A percentile compares a stretch with the other conserved stretches of the same genome.
These are phyloP conservation scores for Sebastes schlegelii DNA, from an alignment of 2,113 vertebrate species.

Conservation along the genomic window DNA sequence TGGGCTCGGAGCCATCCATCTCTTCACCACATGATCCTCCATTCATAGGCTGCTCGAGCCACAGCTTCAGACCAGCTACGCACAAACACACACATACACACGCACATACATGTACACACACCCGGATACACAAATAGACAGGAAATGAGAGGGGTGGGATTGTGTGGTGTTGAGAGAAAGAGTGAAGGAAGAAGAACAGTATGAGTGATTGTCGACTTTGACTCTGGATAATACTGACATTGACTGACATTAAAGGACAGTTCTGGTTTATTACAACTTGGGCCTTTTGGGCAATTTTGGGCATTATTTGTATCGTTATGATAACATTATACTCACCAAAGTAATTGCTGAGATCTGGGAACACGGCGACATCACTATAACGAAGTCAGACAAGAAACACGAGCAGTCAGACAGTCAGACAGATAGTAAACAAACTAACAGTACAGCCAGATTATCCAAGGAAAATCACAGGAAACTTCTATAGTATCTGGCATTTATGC, in stretches of 20 bases:
- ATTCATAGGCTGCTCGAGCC: constrained; percentile 86
- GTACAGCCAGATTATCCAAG: constrained; percentile 13
- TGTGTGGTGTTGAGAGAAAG: constrained; percentile 47
- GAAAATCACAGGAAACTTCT: neutral
- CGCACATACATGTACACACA: constrained; percentile 11
- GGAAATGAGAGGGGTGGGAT: constrained; percentile 65
- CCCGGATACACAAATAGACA: constrained; percentile 25
- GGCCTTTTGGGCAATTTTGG: neutral
- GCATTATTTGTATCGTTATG: constrained; percentile 13
- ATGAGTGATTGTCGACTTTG: constrained; percentile 43
- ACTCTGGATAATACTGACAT: constrained; percentile 19
- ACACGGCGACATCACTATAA: constrained; percentile 13
- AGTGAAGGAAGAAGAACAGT: constrained; percentile 34
- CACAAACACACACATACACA: constrained; percentile 5
- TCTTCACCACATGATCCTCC: constrained; percentile 95
- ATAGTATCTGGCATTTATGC: neutral
- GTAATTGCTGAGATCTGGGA: constrained; percentile 19
- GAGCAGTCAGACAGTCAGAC: constrained; percentile 22
- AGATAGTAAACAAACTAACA: constrained; percentile 14
- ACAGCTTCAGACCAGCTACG: constrained; percentile 46
- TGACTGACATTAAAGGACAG: constrained; percentile 40
- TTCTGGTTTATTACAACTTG: constrained; percentile 4
- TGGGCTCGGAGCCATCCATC: constrained; percentile 96
- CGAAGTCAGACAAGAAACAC: constrained; percentile 36
- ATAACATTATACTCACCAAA: constrained; percentile 13